Evolutionary conservation across 2,113 vertebrate species (phyloP), one percentile per base, ranked within the genome.

Genomic region (Anarhynchus alexandrinus): DNA sequence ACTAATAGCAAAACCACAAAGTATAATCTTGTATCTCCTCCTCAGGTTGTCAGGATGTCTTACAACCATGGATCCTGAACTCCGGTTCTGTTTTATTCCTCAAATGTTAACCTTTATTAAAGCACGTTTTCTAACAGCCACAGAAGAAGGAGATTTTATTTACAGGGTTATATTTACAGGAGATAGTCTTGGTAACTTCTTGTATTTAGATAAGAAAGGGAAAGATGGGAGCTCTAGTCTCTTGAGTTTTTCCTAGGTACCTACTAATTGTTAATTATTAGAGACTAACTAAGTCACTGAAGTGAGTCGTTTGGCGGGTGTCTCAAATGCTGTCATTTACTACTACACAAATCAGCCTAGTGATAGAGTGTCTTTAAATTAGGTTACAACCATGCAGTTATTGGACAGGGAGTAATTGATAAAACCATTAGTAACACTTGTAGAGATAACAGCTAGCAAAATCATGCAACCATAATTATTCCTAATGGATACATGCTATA

Each of bases 401-500:
- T 98, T 98, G 98, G 98, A 99, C 98, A 98, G 98, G 98, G 98
- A 98, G 98, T 98, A 98, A 99, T 99, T 99, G 99, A 99, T 99
- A 99, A 99, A 99, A 98, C 99, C 99, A 99, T 99, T 99, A 99
- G 99, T 99, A 99, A 99, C 99, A 99, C 99, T 99, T 99, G 99
- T 99, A 99, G 98, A 99, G 99, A 99, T 99, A 99, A 99, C 99
- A 98, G 98, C 98, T 98, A 99, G 98, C 98, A 98, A 99, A 99
- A 99, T 99, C 98, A 99, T 99, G 98, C 98, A 98, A 98, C 98
- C 98, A 98, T 99, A 99, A 99, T 99, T 98, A 98, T 99, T 99
- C 98, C 98, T 99, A 99, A 99, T 99, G 98, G 98, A 98, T 99
- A 99, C 98, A 99, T 98, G 99, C 98, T 99, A 99, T 98, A 99